Percentiles rank a stretch among this genome's conserved stretches.
Evolutionary conservation across 2,797 vertebrate genomes (phyloP).

Genomic region (Leuciscus waleckii): DNA sequence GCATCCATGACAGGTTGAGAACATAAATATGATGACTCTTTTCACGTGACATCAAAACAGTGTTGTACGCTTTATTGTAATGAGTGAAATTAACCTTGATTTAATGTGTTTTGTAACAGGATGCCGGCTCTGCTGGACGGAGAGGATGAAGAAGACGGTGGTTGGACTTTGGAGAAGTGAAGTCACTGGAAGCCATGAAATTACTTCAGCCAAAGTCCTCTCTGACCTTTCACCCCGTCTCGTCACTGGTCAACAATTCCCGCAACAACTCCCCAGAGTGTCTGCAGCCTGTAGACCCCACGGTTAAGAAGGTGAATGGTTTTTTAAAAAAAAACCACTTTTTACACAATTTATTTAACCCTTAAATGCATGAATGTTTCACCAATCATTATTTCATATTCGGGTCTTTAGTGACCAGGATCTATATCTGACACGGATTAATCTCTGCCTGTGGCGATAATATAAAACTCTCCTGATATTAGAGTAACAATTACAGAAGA

Average conservation of each 20-base stretch:
- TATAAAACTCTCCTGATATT: too few species aligned
- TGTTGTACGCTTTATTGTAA: neutral
- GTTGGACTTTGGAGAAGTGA: conserved; percentile 91
- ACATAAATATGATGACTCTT: neutral
- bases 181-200: conserved; percentile 86
- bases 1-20: conserved; percentile 88
- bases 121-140: conserved; percentile 96
- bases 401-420: too few species aligned
- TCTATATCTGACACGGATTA: too few species aligned
- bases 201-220: conserved; percentile 87
- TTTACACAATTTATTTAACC: neutral
- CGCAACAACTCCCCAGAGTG: conserved; percentile 89
- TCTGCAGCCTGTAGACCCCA: conserved; percentile 79
- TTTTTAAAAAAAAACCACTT: neutral
- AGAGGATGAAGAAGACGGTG: conserved; percentile 88
- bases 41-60: neutral
- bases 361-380: too few species aligned
- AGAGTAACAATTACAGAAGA: too few species aligned
- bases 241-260: conserved; percentile 87
- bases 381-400: too few species aligned
- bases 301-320: conserved; percentile 78
- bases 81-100: neutral
- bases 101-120: conserved; percentile 70
- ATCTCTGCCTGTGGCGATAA: too few species aligned
- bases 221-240: conserved; percentile 89